A percentile compares a stretch with the other conserved stretches of the same genome.
Evolutionary conservation across 2,888 invertebrate species (phyloP).

Genomic region (Listrodromus nycthemerus): DNA sequence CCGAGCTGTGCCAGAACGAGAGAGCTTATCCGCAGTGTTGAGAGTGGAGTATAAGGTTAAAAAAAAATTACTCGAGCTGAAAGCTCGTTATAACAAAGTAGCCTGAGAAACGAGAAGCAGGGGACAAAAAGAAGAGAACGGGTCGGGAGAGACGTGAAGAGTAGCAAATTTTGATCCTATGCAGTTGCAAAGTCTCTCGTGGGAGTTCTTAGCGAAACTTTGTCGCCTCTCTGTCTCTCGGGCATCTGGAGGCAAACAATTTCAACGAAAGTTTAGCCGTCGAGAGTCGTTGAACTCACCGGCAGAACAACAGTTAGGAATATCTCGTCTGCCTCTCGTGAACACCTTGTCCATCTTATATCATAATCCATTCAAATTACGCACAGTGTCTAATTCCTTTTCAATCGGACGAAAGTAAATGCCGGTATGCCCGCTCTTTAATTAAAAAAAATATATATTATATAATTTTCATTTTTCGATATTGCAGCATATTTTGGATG

Average conservation of each 20-base stretch:
- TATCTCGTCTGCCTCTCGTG: slow-evolving; percentile 6
- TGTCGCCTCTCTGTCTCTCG: slow-evolving; percentile 34
- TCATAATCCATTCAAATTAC: slow-evolving; percentile 12
- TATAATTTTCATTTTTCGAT: not conserved
- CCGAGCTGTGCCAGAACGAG: slow-evolving; percentile 34
- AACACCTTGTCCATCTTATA: slow-evolving; percentile 11
- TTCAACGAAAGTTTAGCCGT: slow-evolving; percentile 34
- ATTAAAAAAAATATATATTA: not conserved
- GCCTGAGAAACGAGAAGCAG: slow-evolving; percentile 46
- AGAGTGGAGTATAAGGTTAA: slow-evolving; percentile 5
- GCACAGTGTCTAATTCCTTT: not conserved
- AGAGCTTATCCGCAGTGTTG: slow-evolving; percentile 55
- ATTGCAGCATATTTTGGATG: not conserved
- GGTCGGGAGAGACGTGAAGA: slow-evolving; percentile 28
- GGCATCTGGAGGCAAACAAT: slow-evolving; percentile 48
- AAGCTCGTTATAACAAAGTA: slow-evolving; percentile 62
- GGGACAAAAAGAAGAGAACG: slow-evolving; percentile 47
- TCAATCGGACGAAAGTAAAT: not conserved
- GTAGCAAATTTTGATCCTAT: slow-evolving; percentile 46
- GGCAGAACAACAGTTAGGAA: slow-evolving; percentile 36
- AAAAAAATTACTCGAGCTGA: slow-evolving; percentile 67
- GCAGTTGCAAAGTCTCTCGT: slow-evolving; percentile 44
- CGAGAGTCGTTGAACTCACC: slow-evolving; percentile 39
- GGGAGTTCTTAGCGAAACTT: slow-evolving; percentile 46
- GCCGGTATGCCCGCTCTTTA: not conserved